These are phyloP conservation scores for Pegoplata infirma DNA, from an alignment of 2,888 invertebrate genomes.

Conservation along the genomic window DNA sequence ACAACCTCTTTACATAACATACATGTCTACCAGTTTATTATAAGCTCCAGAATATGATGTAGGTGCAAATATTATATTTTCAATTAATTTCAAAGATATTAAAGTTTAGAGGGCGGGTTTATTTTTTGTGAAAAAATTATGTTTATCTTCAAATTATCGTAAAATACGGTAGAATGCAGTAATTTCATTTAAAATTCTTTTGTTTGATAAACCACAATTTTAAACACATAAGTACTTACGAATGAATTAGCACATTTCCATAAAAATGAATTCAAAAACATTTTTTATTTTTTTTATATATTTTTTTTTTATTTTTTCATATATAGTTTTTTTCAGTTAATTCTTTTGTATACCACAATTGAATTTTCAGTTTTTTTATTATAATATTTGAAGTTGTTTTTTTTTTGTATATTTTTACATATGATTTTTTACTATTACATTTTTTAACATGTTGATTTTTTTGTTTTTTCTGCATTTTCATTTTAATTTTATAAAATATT, in stretches of 20 bases:
- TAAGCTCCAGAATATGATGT: too few species aligned
- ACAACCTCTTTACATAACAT: too few species aligned
- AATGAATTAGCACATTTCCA: background rate
- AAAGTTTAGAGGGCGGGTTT: too few species aligned
- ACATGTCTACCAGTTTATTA: too few species aligned
- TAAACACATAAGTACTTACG: slow-evolving; percentile 33
- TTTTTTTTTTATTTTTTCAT: slow-evolving; percentile 52
- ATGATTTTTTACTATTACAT: slow-evolving; percentile 26
- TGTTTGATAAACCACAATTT: too few species aligned
- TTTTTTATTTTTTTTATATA: too few species aligned
- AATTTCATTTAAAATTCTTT: too few species aligned
- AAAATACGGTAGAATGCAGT: too few species aligned
- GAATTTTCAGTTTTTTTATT: slow-evolving; percentile 27
- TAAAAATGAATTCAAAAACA: background rate
- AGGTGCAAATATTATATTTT: too few species aligned
- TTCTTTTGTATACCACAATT: slow-evolving; percentile 58
- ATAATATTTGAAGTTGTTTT: slow-evolving; percentile 24
- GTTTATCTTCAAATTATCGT: too few species aligned
- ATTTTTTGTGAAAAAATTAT: too few species aligned
- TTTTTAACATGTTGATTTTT: slow-evolving; percentile 23
- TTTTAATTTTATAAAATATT: slow-evolving; percentile 14
- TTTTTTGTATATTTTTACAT: slow-evolving; percentile 19
- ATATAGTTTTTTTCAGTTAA: slow-evolving; percentile 55
- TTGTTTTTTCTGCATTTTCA: background rate
- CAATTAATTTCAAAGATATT: too few species aligned